Percentiles rank a stretch among this genome's conserved stretches.
phyloP scores from a whole-genome alignment of 2,888 invertebrate species.

The Leucania comma region DNA sequence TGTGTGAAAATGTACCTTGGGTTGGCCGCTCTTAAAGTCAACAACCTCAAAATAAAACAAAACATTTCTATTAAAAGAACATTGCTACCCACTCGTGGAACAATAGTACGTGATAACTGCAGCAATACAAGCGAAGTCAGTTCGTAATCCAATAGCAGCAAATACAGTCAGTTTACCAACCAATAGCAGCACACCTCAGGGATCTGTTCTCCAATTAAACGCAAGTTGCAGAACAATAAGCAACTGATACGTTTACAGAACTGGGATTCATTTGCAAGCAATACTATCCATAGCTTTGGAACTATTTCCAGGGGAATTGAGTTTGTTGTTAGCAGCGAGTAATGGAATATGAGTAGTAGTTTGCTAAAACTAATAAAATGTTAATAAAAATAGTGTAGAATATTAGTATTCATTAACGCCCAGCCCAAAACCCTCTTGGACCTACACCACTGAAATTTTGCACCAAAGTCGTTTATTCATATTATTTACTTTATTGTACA shows the following conservation, averaged over 20 bases:
- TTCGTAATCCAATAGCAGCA: conserved; percentile 27
- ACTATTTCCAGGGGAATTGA: conserved; percentile 23
- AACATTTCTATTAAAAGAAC: conserved; percentile 22
- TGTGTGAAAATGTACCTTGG: no score
- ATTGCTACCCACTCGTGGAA: conserved; percentile 3
- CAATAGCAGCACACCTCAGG: conserved; percentile 33
- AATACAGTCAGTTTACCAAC: conserved; percentile 18
- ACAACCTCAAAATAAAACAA: conserved; percentile 14
- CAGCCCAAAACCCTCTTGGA: no score
- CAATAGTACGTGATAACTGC: conserved; percentile 27
- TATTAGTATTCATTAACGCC: no score
- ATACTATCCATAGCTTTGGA: conserved; percentile 11
- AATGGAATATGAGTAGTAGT: not conserved
- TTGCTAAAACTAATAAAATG: not conserved
- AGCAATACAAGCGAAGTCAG: conserved; percentile 12
- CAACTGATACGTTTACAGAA: conserved; percentile 42
- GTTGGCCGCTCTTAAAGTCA: not conserved
- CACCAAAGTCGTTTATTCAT: no score
- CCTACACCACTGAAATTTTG: no score
- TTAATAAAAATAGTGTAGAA: no score
- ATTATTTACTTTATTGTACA: no score
- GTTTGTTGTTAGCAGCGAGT: not conserved
- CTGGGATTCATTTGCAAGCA: conserved; percentile 33
- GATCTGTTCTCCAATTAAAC: conserved; percentile 49
- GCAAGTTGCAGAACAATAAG: conserved; percentile 50